Evolutionary conservation across 2,888 invertebrate species (phyloP).

Genomic region (Lacanobia wlatinum): DNA sequence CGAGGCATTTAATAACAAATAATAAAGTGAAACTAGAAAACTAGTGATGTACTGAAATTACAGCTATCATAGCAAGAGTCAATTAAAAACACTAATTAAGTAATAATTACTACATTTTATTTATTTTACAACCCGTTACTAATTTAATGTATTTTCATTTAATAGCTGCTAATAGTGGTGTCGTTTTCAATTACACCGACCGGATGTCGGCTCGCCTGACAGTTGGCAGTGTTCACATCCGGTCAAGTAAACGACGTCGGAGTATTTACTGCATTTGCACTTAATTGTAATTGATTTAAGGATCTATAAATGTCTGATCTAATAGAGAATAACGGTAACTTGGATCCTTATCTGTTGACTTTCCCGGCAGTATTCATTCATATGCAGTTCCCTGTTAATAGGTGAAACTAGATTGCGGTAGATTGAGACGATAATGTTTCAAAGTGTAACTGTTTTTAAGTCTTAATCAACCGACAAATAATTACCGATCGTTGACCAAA

Average conservation of each 20-base stretch:
- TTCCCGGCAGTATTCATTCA: neutral
- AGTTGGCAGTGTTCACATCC: constrained; percentile 44
- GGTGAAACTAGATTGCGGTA: neutral
- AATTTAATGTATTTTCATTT: constrained; percentile 47
- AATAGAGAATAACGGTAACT: neutral
- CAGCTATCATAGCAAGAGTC: too few species aligned
- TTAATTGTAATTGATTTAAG: constrained; percentile 50
- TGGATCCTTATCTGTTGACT: neutral
- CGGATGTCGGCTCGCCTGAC: constrained; percentile 52
- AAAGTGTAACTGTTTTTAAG: too few species aligned
- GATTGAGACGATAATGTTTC: too few species aligned
- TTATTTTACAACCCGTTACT: constrained; percentile 28
- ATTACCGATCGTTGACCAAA: too few species aligned
- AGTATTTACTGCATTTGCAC: constrained; percentile 40
- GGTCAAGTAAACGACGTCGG: constrained; percentile 32
- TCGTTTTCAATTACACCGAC: constrained; percentile 53
- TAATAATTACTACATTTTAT: constrained; percentile 26
- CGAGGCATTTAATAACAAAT: neutral
- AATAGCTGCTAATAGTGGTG: constrained; percentile 51
- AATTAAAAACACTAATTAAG: constrained; percentile 15
- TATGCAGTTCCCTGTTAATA: neutral
- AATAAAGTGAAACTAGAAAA: constrained; percentile 1
- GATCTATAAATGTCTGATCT: constrained; percentile 12
- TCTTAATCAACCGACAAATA: too few species aligned
- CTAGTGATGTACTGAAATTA: neutral